These are phyloP conservation scores for Macrobrachium nipponense DNA, from an alignment of 1,140 invertebrate genomes.

Conservation along the genomic window DNA sequence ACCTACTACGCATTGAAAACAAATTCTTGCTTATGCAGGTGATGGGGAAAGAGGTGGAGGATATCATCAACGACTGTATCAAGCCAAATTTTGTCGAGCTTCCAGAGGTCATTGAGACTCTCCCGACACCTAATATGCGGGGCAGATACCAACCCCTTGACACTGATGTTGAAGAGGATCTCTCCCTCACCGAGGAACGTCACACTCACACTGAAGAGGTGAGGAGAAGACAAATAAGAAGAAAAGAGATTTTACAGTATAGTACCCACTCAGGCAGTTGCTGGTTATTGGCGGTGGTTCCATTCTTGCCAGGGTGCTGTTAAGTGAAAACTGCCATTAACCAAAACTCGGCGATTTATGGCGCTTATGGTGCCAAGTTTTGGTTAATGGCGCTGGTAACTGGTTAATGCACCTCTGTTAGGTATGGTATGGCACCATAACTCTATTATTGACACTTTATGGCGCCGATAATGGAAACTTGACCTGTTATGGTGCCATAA, in stretches of 20 bases:
- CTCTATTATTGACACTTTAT: no score
- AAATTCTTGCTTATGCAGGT: slow-evolving; percentile 10
- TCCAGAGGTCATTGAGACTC: slow-evolving; percentile 44
- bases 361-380: no score
- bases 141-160: slow-evolving; percentile 30
- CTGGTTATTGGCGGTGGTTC: no score
- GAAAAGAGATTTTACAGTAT: background rate
- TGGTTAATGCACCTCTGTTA: no score
- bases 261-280: no score
- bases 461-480: no score
- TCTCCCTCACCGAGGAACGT: slow-evolving; percentile 13
- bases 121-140: slow-evolving; percentile 40
- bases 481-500: no score
- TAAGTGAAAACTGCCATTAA: no score
- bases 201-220: background rate
- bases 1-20: background rate
- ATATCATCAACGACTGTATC: slow-evolving; percentile 57
- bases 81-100: slow-evolving; percentile 56
- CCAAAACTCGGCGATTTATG: no score
- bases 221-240: background rate
- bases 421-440: no score
- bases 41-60: slow-evolving; percentile 57
- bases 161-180: slow-evolving; percentile 49
- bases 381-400: no score
- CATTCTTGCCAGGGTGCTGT: no score